Conservation (phyloP, 2,888 invertebrate species). For the Pammene fasciana region DNA sequence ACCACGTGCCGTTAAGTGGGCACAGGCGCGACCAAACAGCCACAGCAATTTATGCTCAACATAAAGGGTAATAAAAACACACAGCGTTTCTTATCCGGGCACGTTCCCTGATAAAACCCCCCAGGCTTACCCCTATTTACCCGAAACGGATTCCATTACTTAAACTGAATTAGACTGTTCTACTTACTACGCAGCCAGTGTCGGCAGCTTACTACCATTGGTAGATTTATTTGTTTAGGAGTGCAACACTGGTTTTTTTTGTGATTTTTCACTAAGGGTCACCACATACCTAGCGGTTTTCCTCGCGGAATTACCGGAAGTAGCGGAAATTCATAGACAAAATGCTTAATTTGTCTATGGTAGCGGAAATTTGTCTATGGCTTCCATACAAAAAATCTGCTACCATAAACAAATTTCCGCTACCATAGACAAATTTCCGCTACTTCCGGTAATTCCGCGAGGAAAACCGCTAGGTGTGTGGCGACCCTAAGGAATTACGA, state of each 20-base stretch:
- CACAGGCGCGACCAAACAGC: slow-evolving; percentile 32
- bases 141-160: slow-evolving; percentile 44
- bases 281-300: too few relatives aligned
- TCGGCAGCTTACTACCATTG: slow-evolving; percentile 32
- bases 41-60: slow-evolving; percentile 37
- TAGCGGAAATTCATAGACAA: too few relatives aligned
- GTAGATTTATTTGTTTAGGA: slow-evolving; percentile 34
- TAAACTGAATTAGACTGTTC: slow-evolving; percentile 41
- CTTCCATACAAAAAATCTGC: too few relatives aligned
- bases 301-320: too few relatives aligned
- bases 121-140: slow-evolving; percentile 49
- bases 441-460: too few relatives aligned
- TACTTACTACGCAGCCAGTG: slow-evolving; percentile 40
- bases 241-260: slow-evolving; percentile 23
- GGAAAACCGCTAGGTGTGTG: too few relatives aligned
- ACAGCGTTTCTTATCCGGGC: slow-evolving; percentile 45
- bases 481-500: too few relatives aligned
- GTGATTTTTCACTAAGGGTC: background rate
- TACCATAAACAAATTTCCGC: too few relatives aligned
- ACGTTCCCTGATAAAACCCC: slow-evolving; percentile 47
- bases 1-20: slow-evolving; percentile 25
- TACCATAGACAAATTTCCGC: too few relatives aligned
- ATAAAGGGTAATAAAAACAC: slow-evolving; percentile 41
- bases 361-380: too few relatives aligned
- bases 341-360: too few relatives aligned